phyloP scores from a whole-genome alignment of 2,797 vertebrate genomes.

The Chelonia mydas region DNA sequence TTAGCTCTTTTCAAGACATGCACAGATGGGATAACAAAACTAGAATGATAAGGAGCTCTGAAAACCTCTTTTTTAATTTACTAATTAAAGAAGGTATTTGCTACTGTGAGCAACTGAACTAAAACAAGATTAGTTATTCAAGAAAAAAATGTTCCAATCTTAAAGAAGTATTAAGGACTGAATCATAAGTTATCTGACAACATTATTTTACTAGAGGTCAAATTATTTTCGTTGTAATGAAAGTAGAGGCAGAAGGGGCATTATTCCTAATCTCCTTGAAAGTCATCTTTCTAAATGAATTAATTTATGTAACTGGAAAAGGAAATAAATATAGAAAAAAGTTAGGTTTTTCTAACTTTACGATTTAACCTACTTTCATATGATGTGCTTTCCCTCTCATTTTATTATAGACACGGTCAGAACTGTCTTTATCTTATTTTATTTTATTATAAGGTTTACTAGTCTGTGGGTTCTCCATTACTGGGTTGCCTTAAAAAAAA shows the following conservation, averaged over 20 bases:
- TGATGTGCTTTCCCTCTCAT: neutral
- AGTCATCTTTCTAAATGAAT: neutral
- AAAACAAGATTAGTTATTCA: slow-evolving; percentile 72
- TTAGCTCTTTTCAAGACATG: slow-evolving; percentile 73
- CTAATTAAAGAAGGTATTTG: slow-evolving; percentile 76
- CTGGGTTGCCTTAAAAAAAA: neutral
- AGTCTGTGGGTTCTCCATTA: neutral
- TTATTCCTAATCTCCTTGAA: slow-evolving; percentile 23
- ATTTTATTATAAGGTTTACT: neutral
- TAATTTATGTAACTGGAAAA: slow-evolving; percentile 36
- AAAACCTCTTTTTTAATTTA: slow-evolving; percentile 74
- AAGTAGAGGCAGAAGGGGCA: slow-evolving; percentile 1
- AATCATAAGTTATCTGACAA: slow-evolving; percentile 61
- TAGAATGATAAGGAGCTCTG: slow-evolving; percentile 73
- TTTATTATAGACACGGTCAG: neutral
- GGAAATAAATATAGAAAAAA: neutral
- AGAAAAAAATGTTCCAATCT: slow-evolving; percentile 44
- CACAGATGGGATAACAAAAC: slow-evolving; percentile 73
- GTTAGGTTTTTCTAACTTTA: slow-evolving; percentile 10
- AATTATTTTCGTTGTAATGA: slow-evolving; percentile 58
- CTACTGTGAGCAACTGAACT: slow-evolving; percentile 59
- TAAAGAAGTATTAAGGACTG: slow-evolving; percentile 55
- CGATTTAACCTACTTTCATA: neutral
- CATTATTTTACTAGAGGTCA: slow-evolving; percentile 61
- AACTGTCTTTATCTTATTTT: neutral